Conservation (phyloP, 2,888 invertebrate species). For the Gari tellinella region DNA sequence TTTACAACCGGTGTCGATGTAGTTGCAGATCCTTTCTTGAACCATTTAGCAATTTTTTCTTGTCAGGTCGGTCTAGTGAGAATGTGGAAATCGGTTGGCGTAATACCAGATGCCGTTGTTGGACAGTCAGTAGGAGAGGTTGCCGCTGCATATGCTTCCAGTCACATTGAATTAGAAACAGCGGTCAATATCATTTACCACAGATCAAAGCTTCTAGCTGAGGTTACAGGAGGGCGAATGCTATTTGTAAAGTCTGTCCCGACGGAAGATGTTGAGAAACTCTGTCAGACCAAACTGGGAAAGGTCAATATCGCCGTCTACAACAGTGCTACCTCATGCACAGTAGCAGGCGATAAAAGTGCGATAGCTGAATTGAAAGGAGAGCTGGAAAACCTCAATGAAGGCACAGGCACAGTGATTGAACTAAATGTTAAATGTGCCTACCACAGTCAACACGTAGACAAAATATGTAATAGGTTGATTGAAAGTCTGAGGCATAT, state of each 20-base stretch:
- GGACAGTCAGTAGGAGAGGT: conserved; percentile 69
- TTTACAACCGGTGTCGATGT: conserved; percentile 25
- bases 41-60: conserved; percentile 65
- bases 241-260: conserved; percentile 37
- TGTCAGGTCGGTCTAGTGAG: conserved; percentile 53
- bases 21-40: conserved; percentile 53
- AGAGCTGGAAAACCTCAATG: conserved; percentile 19
- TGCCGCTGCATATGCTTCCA: conserved; percentile 57
- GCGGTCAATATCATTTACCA: conserved; percentile 60
- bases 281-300: conserved; percentile 15
- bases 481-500: conserved; percentile 23
- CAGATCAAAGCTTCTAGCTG: conserved; percentile 35
- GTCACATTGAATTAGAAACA: conserved; percentile 43
- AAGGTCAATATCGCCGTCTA: conserved; percentile 53
- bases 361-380: conserved; percentile 43
- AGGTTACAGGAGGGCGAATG: conserved; percentile 56
- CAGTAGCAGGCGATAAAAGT: conserved; percentile 61
- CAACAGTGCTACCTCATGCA: conserved; percentile 59
- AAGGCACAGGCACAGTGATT: conserved; percentile 8
- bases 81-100: conserved; percentile 49
- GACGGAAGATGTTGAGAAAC: conserved; percentile 23
- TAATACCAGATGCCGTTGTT: conserved; percentile 48
- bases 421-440: conserved; percentile 47
- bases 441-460: conserved; percentile 59
- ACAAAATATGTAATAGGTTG: conserved; percentile 22